Conservation (phyloP, 2,797 vertebrate genomes). For the Spheniscus humboldti region DNA sequence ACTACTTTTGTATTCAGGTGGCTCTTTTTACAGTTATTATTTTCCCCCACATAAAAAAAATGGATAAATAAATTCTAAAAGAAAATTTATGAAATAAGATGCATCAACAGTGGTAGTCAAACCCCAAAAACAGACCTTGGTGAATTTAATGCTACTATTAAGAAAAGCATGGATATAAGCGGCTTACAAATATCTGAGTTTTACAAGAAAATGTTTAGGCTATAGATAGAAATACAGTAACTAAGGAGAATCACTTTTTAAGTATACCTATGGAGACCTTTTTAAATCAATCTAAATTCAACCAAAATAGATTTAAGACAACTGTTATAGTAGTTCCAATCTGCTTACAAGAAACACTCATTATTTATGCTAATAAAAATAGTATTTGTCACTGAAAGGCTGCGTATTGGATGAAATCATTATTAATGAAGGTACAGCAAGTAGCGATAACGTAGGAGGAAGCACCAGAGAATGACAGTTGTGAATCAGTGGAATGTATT, state of each 20-base stretch:
- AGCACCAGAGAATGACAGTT: neutral
- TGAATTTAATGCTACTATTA: neutral
- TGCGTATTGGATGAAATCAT: neutral
- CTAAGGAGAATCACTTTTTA: neutral
- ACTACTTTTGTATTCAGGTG: neutral
- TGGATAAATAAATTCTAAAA: neutral
- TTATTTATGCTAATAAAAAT: neutral
- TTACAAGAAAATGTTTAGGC: neutral
- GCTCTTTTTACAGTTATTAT: conserved; percentile 1
- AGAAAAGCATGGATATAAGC: neutral
- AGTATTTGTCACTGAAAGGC: neutral
- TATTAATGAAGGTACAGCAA: neutral
- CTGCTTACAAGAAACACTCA: neutral
- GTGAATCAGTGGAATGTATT: neutral
- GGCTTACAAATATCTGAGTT: neutral
- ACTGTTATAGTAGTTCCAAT: neutral
- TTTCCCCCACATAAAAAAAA: neutral
- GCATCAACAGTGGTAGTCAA: neutral
- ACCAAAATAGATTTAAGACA: neutral
- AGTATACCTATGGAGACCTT: neutral
- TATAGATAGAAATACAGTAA: neutral
- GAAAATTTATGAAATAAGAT: neutral
- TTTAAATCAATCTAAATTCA: neutral
- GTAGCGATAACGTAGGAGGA: neutral
- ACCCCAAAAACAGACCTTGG: neutral